Evolutionary conservation across 2,797 vertebrate genomes (phyloP).

Genomic region (Neosilurus mollespiculum): DNA sequence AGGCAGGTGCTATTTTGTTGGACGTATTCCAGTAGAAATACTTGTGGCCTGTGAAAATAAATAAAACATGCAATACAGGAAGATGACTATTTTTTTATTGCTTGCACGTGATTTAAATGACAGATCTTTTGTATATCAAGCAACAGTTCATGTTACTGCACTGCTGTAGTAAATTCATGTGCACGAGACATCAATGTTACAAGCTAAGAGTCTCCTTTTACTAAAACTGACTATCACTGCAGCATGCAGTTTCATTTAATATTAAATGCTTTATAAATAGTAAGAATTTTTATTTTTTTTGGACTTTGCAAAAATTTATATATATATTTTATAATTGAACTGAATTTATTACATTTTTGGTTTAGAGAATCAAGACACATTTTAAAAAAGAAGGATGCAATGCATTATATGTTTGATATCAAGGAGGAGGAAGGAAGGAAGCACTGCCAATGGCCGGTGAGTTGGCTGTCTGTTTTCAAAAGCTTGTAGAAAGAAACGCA

Average conservation of each 20-base stretch:
- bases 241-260: too few relatives aligned
- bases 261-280: background rate
- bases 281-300: background rate
- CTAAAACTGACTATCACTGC: background rate
- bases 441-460: background rate
- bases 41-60: background rate
- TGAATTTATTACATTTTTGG: too few relatives aligned
- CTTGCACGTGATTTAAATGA: background rate
- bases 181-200: too few relatives aligned
- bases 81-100: background rate
- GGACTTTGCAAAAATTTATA: too few relatives aligned
- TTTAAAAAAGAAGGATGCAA: too few relatives aligned
- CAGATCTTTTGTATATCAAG: background rate
- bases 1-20: conserved; percentile 19
- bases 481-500: conserved; percentile 38
- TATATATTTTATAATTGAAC: background rate
- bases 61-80: background rate
- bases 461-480: conserved; percentile 8
- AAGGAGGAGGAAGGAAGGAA: background rate
- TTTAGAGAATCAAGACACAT: background rate
- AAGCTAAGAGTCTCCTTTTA: background rate
- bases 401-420: conserved; percentile 17
- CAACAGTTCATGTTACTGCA: background rate
- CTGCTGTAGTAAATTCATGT: too few relatives aligned
- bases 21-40: background rate